These are phyloP conservation scores for Corapipo altera DNA, from an alignment of 2,113 vertebrate species.

Conservation along the genomic window DNA sequence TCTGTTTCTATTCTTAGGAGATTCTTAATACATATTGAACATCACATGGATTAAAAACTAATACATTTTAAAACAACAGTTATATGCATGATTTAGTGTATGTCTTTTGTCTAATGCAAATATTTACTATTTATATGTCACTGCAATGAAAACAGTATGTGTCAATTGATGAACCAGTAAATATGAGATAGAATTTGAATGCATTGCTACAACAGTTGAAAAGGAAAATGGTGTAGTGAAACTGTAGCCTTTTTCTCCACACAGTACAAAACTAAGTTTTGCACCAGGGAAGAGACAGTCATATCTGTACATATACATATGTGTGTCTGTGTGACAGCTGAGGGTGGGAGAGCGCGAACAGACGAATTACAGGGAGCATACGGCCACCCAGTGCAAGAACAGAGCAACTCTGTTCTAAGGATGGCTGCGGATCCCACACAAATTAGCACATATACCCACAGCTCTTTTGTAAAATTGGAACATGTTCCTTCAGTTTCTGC, in stretches of 20 bases:
- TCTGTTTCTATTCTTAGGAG: background rate
- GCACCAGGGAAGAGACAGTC: background rate
- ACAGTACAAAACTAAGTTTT: background rate
- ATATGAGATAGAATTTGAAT: background rate
- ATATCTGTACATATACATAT: background rate
- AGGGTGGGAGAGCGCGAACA: background rate
- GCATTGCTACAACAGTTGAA: background rate
- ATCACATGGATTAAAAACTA: background rate
- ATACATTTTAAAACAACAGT: background rate
- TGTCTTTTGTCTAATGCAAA: background rate
- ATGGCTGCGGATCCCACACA: background rate
- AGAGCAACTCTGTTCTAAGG: background rate
- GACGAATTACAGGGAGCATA: background rate
- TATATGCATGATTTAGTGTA: background rate
- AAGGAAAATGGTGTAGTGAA: background rate
- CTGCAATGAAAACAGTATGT: background rate
- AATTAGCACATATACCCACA: background rate
- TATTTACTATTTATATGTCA: conserved; percentile 14
- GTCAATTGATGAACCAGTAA: background rate
- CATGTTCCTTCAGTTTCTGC: background rate
- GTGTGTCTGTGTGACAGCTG: background rate
- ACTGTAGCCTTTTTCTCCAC: background rate
- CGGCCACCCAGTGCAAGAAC: background rate
- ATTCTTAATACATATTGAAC: background rate
- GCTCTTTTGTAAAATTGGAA: background rate